phyloP scores from a whole-genome alignment of 2,797 vertebrate species.

The Hypotaenidia philippensis region DNA sequence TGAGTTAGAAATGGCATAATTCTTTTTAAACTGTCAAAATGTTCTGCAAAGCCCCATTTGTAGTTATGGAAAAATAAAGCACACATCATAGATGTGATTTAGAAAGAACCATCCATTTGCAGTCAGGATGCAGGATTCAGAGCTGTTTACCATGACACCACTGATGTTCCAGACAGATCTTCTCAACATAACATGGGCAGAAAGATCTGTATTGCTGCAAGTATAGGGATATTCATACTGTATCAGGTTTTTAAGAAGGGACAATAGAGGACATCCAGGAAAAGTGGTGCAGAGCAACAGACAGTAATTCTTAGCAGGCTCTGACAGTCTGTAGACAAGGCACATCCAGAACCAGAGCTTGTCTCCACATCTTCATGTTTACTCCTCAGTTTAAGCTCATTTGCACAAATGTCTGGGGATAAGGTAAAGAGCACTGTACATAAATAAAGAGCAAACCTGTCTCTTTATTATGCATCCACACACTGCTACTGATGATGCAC shows the following conservation, averaged over 20 bases:
- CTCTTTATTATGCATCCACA: conserved; percentile 35
- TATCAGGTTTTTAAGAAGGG: not conserved
- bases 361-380: not conserved
- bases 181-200: not conserved
- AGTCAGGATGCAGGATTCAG: not conserved
- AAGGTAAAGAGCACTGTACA: not conserved
- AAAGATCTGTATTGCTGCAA: not conserved
- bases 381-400: not conserved
- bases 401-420: not conserved
- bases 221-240: not conserved
- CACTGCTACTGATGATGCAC: not conserved
- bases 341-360: not conserved
- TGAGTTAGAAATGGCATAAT: not conserved
- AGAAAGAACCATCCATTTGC: not conserved
- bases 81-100: not conserved
- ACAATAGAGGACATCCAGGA: not conserved
- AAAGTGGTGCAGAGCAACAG: not conserved
- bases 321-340: not conserved
- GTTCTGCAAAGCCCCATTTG: not conserved
- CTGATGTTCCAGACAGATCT: not conserved
- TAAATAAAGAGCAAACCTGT: conserved; percentile 28
- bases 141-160: not conserved
- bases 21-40: not conserved
- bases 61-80: not conserved
- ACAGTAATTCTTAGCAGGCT: not conserved